Conservation (phyloP, 2,888 invertebrate species). For the Ligdia adustata region DNA sequence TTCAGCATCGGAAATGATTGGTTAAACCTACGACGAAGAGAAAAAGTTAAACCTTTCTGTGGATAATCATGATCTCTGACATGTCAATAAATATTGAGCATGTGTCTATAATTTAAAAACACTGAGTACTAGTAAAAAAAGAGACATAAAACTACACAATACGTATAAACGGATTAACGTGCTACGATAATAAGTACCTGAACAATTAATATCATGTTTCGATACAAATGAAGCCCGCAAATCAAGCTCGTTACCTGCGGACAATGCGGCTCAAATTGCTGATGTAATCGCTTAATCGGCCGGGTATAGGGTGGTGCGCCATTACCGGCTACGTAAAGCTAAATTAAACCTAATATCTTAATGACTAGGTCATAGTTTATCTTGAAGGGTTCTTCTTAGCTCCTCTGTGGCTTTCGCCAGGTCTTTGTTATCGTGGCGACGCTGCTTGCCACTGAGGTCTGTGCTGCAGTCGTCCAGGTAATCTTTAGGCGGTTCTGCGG, state of each 20-base stretch:
- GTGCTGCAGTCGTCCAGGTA: slow-evolving; percentile 86
- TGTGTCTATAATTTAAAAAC: background rate
- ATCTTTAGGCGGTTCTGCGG: slow-evolving; percentile 91
- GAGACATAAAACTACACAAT: slow-evolving; percentile 23
- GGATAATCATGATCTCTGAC: no score
- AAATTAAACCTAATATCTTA: slow-evolving; percentile 46
- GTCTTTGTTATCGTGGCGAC: slow-evolving; percentile 79
- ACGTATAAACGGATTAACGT: slow-evolving; percentile 24
- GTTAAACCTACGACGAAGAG: no score
- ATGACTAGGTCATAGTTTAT: slow-evolving; percentile 86
- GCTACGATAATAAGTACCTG: slow-evolving; percentile 38
- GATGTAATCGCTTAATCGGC: slow-evolving; percentile 45
- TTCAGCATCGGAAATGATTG: no score
- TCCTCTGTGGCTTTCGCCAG: slow-evolving; percentile 90
- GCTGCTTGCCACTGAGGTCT: slow-evolving; percentile 77
- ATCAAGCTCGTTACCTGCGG: slow-evolving; percentile 47
- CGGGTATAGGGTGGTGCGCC: slow-evolving; percentile 37
- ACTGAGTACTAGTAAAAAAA: slow-evolving; percentile 1
- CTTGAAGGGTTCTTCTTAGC: slow-evolving; percentile 89
- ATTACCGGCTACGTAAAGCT: slow-evolving; percentile 39
- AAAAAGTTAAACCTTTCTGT: no score
- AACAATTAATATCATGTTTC: slow-evolving; percentile 34
- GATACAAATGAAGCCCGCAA: slow-evolving; percentile 42
- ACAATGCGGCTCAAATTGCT: slow-evolving; percentile 45
- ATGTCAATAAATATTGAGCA: no score